phyloP scores from a whole-genome alignment of 2,888 invertebrate species.

The Empis stercorea region DNA sequence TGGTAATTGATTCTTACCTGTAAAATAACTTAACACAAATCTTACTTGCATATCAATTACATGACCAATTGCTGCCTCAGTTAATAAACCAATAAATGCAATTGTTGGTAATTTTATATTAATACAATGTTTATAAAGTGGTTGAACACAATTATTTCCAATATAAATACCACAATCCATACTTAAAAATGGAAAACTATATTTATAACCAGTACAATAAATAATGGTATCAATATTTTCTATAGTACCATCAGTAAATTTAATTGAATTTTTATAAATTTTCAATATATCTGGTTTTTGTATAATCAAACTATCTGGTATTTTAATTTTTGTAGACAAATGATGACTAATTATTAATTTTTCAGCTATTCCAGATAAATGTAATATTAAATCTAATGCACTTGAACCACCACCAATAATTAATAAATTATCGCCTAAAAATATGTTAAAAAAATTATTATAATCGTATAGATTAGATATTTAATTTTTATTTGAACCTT shows the following conservation, averaged over 20 bases:
- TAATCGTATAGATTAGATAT: too few species aligned
- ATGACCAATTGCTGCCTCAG: slow-evolving; percentile 67
- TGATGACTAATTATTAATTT: slow-evolving; percentile 61
- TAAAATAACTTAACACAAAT: slow-evolving; percentile 51
- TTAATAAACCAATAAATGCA: slow-evolving; percentile 71
- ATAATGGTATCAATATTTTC: slow-evolving; percentile 55
- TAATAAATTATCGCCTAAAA: slow-evolving; percentile 51
- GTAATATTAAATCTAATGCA: slow-evolving; percentile 62
- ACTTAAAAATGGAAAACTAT: slow-evolving; percentile 61
- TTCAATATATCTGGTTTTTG: slow-evolving; percentile 49
- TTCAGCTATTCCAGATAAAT: slow-evolving; percentile 47
- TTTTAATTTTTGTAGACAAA: slow-evolving; percentile 43
- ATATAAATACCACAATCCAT: slow-evolving; percentile 53
- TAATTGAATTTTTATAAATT: slow-evolving; percentile 40
- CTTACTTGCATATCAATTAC: slow-evolving; percentile 66
- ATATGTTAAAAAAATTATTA: slow-evolving; percentile 29
- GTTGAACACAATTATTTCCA: slow-evolving; percentile 64
- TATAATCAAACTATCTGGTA: slow-evolving; percentile 52
- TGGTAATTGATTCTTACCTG: slow-evolving; percentile 49
- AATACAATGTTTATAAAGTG: slow-evolving; percentile 75
- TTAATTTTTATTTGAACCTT: too few species aligned
- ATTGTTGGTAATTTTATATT: slow-evolving; percentile 67
- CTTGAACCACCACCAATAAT: slow-evolving; percentile 80
- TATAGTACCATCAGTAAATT: slow-evolving; percentile 50
- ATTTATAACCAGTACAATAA: slow-evolving; percentile 67